phyloP scores from a whole-genome alignment of 1,140 invertebrate genomes.

The Uloborus diversus region DNA sequence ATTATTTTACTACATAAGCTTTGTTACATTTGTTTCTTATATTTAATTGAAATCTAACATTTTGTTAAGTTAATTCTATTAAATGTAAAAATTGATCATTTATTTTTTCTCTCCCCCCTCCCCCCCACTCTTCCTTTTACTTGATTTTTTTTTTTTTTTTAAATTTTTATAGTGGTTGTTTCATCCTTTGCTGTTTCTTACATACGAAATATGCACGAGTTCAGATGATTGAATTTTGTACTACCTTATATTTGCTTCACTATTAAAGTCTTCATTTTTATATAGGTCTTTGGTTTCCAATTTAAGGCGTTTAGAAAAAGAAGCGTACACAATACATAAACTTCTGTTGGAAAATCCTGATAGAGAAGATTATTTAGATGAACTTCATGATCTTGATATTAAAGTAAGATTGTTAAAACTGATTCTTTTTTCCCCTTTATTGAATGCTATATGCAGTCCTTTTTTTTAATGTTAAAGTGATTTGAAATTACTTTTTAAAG shows the following conservation, averaged over 20 bases:
- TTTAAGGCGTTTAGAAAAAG: conserved; percentile 84
- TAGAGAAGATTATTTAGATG: conserved; percentile 71
- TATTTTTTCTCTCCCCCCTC: no score
- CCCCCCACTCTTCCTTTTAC: no score
- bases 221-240: neutral
- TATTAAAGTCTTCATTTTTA: neutral
- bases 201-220: no score
- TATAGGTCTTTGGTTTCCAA: conserved; percentile 76
- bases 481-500: no score
- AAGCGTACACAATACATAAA: conserved; percentile 88
- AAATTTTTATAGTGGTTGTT: neutral
- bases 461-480: neutral
- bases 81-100: no score
- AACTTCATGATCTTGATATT: conserved; percentile 77
- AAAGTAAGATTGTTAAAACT: no score
- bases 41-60: no score
- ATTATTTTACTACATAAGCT: no score
- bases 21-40: no score
- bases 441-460: no score
- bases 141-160: neutral
- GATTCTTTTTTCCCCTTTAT: no score
- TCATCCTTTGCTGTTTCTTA: neutral
- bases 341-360: conserved; percentile 77
- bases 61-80: no score
- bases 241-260: neutral